phyloP scores from a whole-genome alignment of 2,797 vertebrate genomes.

The Falco biarmicus region DNA sequence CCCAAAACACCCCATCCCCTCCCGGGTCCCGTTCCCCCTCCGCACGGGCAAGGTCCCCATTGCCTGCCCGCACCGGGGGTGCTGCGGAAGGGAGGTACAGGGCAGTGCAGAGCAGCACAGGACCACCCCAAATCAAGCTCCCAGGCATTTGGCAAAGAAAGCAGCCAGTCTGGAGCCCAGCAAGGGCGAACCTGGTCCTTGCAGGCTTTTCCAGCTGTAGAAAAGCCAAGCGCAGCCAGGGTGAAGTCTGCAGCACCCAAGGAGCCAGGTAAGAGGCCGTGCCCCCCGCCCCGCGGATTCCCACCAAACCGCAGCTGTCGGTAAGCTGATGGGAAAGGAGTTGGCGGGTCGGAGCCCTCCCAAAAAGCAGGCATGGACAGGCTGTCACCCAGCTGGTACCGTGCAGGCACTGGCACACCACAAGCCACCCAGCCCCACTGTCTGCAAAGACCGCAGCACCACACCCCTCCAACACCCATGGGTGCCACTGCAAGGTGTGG shows the following conservation, averaged over 20 bases:
- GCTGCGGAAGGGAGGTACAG: background rate
- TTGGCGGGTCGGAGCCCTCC: background rate
- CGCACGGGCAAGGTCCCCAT: accelerated
- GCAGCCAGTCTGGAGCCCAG: background rate
- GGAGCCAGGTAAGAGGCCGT: background rate
- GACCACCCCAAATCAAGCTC: background rate
- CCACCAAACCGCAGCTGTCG: background rate
- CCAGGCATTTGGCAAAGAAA: background rate
- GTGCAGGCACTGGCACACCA: background rate
- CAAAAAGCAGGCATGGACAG: background rate
- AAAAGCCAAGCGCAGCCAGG: background rate
- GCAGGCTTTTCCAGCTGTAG: background rate
- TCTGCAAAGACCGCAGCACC: background rate
- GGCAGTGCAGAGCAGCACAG: background rate
- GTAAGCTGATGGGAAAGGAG: conserved; percentile 15
- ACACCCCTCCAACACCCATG: accelerated
- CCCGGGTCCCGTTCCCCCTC: background rate
- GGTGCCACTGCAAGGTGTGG: background rate
- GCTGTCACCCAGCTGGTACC: conserved; percentile 12
- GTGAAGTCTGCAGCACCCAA: background rate
- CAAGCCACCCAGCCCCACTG: background rate
- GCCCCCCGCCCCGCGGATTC: accelerated
- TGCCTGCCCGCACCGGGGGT: accelerated
- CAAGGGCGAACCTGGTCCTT: accelerated
- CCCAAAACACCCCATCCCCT: background rate